Evolutionary conservation across 2,113 vertebrate genomes (phyloP).

Genomic region (Myrmecophaga tridactyla): DNA sequence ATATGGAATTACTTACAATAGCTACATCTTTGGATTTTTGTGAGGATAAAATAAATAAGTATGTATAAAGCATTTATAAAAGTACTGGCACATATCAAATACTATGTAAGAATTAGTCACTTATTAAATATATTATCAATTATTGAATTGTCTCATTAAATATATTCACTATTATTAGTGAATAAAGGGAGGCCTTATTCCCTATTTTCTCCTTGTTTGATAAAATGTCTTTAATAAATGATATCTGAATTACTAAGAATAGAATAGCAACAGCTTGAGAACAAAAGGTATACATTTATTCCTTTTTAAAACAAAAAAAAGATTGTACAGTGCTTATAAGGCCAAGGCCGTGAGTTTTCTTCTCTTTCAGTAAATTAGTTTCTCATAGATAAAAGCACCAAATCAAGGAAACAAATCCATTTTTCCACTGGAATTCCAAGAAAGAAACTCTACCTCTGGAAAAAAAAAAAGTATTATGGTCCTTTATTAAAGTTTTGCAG

Average conservation of each 20-base stretch:
- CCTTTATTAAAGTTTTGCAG: background rate
- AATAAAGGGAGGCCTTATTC: background rate
- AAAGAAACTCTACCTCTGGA: background rate
- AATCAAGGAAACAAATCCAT: background rate
- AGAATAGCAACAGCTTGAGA: background rate
- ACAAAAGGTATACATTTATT: background rate
- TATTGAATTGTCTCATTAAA: background rate
- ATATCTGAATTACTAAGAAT: conserved; percentile 29
- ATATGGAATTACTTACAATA: background rate
- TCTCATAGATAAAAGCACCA: background rate
- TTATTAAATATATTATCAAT: background rate
- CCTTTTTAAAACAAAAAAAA: background rate
- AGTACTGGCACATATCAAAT: background rate
- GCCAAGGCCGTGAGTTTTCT: background rate
- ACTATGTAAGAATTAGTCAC: background rate
- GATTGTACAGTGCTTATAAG: background rate
- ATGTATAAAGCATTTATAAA: background rate
- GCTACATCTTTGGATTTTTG: background rate
- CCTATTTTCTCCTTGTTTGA: background rate
- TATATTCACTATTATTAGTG: background rate
- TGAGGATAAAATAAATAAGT: background rate
- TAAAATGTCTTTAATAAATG: conserved; percentile 18
- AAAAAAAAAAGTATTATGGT: no score
- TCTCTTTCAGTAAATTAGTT: background rate
- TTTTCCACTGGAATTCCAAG: background rate